Evolutionary conservation across 2,113 vertebrate genomes (phyloP).

Genomic region (Okapia johnstoni): DNA sequence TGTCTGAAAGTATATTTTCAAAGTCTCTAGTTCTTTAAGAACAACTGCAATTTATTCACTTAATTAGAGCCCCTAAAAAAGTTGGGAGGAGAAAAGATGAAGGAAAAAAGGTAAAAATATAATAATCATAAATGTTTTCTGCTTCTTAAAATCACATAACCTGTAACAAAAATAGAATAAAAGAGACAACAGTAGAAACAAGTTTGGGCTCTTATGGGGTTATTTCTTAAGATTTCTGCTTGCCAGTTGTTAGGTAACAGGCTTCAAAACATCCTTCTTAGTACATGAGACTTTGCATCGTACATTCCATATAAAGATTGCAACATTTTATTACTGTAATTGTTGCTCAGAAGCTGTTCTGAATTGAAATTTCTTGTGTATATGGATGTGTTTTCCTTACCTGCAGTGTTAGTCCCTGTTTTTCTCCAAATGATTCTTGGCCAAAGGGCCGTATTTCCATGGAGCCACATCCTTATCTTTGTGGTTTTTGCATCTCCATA

Average conservation of each 20-base stretch:
- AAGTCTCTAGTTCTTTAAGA: constrained; percentile 15
- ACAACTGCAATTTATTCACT: not conserved
- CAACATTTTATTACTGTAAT: constrained; percentile 46
- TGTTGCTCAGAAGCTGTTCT: constrained; percentile 44
- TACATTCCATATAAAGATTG: constrained; percentile 31
- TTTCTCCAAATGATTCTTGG: constrained; percentile 33
- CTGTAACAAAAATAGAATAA: not conserved
- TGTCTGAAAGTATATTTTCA: not conserved
- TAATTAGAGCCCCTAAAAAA: not conserved
- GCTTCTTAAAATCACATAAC: constrained; percentile 21
- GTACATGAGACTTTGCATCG: constrained; percentile 26
- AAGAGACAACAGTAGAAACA: not conserved
- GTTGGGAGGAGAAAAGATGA: not conserved
- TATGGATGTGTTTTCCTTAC: not conserved
- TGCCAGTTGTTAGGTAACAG: constrained; percentile 39
- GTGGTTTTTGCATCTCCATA: not conserved
- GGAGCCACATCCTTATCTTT: not conserved
- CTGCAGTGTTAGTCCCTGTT: not conserved
- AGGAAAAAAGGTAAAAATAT: not conserved
- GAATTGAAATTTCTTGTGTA: constrained; percentile 17
- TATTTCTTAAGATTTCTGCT: constrained; percentile 36
- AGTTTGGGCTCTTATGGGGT: not conserved
- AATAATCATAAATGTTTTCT: constrained; percentile 41
- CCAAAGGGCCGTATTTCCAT: not conserved
- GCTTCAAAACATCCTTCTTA: constrained; percentile 33